Evolutionary conservation across 2,113 vertebrate species (phyloP), one percentile per base, ranked within the genome.

Genomic region (Xiphorhynchus elegans): DNA sequence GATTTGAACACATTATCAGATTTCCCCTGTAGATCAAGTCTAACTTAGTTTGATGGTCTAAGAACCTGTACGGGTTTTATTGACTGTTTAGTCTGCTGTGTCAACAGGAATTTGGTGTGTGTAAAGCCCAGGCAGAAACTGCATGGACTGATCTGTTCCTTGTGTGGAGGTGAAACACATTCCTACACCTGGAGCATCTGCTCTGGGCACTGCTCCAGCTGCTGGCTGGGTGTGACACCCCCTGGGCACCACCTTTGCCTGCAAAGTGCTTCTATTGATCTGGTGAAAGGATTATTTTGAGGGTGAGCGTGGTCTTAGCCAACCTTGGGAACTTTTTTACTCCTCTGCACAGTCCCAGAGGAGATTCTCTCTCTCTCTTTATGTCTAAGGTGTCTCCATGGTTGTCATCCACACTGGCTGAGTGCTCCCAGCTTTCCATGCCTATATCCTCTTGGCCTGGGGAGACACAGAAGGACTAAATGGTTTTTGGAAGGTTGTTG

Each of bases 91-190:
- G 12, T 26, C 55, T 86, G 13, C 26, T 63, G 58, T 55, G 20
- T 29, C 66, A 78, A 10, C 12, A 62, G 50, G 35, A 52, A 16
- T 59, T 50, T 31, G 16, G 6, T 42, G n/a, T 53, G 8, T 42
- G 47, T 17, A n/a, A 42, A 72, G 49, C 39, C 23, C 35, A 11
- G 6, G 28, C 47, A 8, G 24, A 14, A 67, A 4, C 39, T 24
- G 17, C 33, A 0, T 16, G 68, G 53, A 1, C 28, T 6, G 49
- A 29, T n/a, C 17, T 0, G 3, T n/a, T 28, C 2, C 7, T 66
- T 2, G 4, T 8, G 4, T 10, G 52, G 24, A 19, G 35, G n/a
- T 63, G 25, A 3, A 49, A 50, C 17, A 13, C 1, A 1, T 56
- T 46, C 44, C 53, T 40, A 8, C 33, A 4, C 16, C 50, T 62